Evolutionary conservation across 2,113 vertebrate species (phyloP).

Genomic region (Crotophaga sulcirostris): DNA sequence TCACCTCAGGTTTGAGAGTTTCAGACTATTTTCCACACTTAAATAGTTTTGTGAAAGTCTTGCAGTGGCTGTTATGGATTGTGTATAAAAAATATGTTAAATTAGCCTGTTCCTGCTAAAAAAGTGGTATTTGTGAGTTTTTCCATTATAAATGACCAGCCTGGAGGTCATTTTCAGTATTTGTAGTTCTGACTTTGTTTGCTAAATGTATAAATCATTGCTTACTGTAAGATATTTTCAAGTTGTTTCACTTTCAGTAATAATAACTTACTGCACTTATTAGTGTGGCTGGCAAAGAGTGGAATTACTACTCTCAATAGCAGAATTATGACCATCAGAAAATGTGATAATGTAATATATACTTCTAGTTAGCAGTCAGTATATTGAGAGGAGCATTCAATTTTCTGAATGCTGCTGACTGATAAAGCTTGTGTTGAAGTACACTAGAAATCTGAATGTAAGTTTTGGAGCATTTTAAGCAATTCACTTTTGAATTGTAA

Average conservation of each 20-base stretch:
- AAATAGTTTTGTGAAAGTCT: not conserved
- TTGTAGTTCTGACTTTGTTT: not conserved
- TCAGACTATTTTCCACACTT: not conserved
- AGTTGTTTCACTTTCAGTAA: not conserved
- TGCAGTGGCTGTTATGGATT: not conserved
- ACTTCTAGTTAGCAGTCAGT: not conserved
- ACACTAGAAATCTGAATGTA: not conserved
- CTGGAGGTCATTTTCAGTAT: not conserved
- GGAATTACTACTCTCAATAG: not conserved
- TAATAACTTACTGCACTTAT: not conserved
- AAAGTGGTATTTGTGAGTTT: not conserved
- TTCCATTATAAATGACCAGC: not conserved
- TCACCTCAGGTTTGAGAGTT: not conserved
- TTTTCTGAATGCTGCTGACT: not conserved
- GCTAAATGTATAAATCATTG: not conserved
- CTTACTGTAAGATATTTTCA: not conserved
- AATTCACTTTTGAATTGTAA: not conserved
- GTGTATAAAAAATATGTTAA: not conserved
- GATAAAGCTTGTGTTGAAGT: not conserved
- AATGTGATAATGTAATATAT: accelerated
- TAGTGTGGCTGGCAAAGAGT: not conserved
- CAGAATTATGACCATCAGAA: not conserved
- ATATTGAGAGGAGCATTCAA: not conserved
- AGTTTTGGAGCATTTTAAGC: accelerated
- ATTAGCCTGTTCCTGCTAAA: not conserved